These are phyloP conservation scores for Lethrus apterus DNA, from an alignment of 1,140 invertebrate genomes.

Conservation along the genomic window DNA sequence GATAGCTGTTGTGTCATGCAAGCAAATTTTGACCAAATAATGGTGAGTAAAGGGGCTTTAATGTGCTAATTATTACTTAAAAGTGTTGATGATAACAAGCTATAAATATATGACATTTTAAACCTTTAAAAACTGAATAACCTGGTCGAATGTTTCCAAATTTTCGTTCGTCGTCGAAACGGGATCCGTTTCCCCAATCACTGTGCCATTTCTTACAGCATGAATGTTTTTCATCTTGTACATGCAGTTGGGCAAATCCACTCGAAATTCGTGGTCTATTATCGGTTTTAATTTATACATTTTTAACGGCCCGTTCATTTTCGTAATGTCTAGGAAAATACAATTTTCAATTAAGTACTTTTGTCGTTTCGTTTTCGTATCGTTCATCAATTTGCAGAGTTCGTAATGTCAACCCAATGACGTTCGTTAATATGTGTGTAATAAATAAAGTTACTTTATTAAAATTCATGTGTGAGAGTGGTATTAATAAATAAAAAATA, in stretches of 20 bases:
- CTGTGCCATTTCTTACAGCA: conserved; percentile 31
- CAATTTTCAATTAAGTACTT: conserved; percentile 4
- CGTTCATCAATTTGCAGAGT: conserved; percentile 10
- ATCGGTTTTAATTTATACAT: conserved; percentile 53
- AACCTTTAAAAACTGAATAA: conserved; percentile 65
- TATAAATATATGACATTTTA: conserved; percentile 20
- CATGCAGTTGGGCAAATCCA: conserved; percentile 51
- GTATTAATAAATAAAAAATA: too few relatives aligned
- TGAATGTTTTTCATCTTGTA: conserved; percentile 57
- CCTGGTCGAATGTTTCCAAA: conserved; percentile 56
- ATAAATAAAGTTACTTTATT: too few relatives aligned
- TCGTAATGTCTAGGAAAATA: conserved; percentile 16
- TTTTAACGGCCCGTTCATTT: conserved; percentile 37
- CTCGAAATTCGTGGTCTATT: conserved; percentile 41
- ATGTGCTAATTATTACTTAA: not conserved
- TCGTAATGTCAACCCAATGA: conserved; percentile 7
- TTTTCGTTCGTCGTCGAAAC: conserved; percentile 40
- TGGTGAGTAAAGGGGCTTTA: conserved; percentile 27
- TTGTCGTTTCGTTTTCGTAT: conserved; percentile 8
- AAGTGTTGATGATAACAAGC: not conserved
- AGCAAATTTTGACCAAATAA: conserved; percentile 27
- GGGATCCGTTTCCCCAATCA: conserved; percentile 31
- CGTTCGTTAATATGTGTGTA: conserved; percentile 7
- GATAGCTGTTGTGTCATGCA: conserved; percentile 41
- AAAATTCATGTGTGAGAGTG: not conserved